Percentiles rank a stretch among this genome's conserved stretches.
phyloP scores from a whole-genome alignment of 2,113 vertebrate species.

The Kryptolebias marmoratus region DNA sequence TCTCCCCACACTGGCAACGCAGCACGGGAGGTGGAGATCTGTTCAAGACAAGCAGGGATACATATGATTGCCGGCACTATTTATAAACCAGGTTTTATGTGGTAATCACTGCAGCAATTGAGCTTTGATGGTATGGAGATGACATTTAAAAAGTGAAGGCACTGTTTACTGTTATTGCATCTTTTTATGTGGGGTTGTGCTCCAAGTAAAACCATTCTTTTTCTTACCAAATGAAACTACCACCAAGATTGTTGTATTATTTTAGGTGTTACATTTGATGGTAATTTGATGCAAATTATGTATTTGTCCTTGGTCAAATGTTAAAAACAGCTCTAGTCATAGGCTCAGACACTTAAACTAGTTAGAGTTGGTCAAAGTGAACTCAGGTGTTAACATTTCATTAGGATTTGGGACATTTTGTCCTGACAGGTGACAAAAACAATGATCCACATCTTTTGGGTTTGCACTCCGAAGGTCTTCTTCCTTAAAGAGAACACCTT shows the following conservation, averaged over 20 bases:
- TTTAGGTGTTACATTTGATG: constrained; percentile 39
- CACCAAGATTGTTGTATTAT: constrained; percentile 38
- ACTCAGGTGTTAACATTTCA: constrained; percentile 33
- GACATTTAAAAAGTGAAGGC: constrained; percentile 51
- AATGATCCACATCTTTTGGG: not conserved
- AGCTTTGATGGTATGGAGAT: constrained; percentile 42
- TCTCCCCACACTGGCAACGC: constrained; percentile 56
- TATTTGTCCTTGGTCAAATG: constrained; percentile 53
- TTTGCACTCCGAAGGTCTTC: not conserved
- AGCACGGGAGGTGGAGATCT: constrained; percentile 61
- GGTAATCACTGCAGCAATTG: constrained; percentile 59
- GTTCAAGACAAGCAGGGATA: constrained; percentile 46
- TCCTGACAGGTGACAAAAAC: constrained; percentile 36
- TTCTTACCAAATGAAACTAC: constrained; percentile 32
- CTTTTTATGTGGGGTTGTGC: constrained; percentile 22
- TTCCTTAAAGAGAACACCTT: not conserved
- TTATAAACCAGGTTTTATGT: constrained; percentile 57
- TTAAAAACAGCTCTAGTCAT: constrained; percentile 38
- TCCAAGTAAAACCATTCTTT: constrained; percentile 9
- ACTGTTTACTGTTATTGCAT: constrained; percentile 49
- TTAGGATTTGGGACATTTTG: constrained; percentile 34
- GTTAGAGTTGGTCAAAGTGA: constrained; percentile 47
- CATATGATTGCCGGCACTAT: constrained; percentile 51
- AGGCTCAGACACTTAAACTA: constrained; percentile 34
- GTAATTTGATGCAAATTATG: constrained; percentile 50